Conservation (phyloP, 2,888 invertebrate genomes). For the Cyaniris semiargus region DNA sequence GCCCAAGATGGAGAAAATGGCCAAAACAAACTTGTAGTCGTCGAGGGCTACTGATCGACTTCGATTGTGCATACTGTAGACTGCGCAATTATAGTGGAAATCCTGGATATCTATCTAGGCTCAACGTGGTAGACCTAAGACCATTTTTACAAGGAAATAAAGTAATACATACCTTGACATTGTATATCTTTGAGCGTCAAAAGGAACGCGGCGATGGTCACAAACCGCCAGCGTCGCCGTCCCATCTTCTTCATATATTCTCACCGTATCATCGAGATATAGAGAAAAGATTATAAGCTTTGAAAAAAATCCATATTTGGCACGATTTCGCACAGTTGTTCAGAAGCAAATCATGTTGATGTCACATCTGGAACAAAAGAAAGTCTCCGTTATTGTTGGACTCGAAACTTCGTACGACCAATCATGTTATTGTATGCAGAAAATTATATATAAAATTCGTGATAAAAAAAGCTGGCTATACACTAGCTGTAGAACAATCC, state of each 20-base stretch:
- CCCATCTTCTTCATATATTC: conserved; percentile 65
- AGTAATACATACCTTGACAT: conserved; percentile 67
- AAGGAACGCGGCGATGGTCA: conserved; percentile 69
- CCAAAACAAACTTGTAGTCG: no score
- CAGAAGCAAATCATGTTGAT: conserved; percentile 54
- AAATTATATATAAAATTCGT: neutral
- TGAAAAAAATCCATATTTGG: conserved; percentile 40
- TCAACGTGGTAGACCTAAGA: no score
- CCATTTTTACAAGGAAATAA: neutral
- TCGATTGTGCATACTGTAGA: no score
- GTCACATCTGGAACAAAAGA: conserved; percentile 72
- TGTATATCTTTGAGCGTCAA: conserved; percentile 66
- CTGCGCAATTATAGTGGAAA: no score
- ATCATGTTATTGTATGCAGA: neutral
- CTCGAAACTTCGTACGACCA: neutral
- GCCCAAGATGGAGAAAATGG: no score
- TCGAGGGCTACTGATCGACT: no score
- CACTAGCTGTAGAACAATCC: neutral
- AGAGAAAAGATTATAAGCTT: conserved; percentile 34
- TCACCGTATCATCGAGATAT: conserved; percentile 70
- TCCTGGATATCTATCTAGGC: no score
- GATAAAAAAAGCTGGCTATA: neutral
- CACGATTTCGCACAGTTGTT: conserved; percentile 45
- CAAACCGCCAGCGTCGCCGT: conserved; percentile 72
- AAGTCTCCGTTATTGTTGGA: conserved; percentile 33